Conservation (phyloP, 2,888 invertebrate species). For the Bhutanitis thaidina region DNA sequence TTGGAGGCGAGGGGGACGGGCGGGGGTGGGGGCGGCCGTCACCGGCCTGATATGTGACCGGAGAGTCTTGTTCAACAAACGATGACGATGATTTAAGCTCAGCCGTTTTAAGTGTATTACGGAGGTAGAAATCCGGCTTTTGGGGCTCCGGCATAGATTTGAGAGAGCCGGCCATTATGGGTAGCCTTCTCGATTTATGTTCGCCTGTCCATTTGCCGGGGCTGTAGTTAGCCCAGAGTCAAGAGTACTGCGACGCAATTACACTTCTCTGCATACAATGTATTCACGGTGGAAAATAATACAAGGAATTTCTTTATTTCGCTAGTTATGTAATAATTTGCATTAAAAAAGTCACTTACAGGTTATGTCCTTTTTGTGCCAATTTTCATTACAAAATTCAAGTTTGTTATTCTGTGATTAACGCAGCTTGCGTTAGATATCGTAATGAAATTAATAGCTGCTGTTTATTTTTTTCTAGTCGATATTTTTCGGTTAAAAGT, state of each 20-base stretch:
- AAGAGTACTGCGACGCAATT: conserved; percentile 19
- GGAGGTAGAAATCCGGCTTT: conserved; percentile 74
- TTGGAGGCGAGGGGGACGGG: conserved; percentile 37
- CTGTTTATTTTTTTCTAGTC: too few species aligned
- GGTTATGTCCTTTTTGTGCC: too few species aligned
- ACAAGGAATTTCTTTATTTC: too few species aligned
- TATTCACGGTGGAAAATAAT: neutral
- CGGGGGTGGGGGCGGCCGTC: conserved; percentile 42
- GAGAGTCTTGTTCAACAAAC: conserved; percentile 80
- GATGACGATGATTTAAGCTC: conserved; percentile 80
- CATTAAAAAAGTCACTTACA: too few species aligned
- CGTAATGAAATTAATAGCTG: too few species aligned
- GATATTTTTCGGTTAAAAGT: too few species aligned
- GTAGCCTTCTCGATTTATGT: conserved; percentile 67
- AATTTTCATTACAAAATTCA: too few species aligned
- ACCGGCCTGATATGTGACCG: conserved; percentile 76
- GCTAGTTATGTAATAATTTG: too few species aligned
- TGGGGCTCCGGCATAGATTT: conserved; percentile 69
- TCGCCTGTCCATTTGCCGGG: conserved; percentile 38
- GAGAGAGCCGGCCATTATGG: conserved; percentile 70
- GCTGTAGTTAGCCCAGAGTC: conserved; percentile 22
- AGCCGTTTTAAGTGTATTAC: conserved; percentile 79
- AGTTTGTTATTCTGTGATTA: too few species aligned
- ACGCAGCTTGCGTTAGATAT: too few species aligned
- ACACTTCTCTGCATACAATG: conserved; percentile 1